A percentile compares a stretch with the other conserved stretches of the same genome.
Evolutionary conservation across 2,888 invertebrate species (phyloP).

Genomic region (Parnassius apollo): DNA sequence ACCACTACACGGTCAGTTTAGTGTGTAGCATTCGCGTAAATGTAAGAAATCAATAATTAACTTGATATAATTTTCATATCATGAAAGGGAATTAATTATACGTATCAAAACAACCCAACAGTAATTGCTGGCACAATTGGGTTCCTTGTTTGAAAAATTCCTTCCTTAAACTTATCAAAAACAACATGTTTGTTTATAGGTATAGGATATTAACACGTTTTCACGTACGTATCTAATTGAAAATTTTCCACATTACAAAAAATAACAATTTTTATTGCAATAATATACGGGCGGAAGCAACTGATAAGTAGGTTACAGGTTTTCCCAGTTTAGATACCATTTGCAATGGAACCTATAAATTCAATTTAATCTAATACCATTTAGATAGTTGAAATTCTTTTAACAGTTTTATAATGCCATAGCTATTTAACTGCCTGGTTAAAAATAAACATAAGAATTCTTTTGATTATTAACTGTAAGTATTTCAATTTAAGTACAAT

Average conservation of each 20-base stretch:
- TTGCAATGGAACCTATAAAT: constrained; percentile 16
- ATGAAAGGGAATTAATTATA: constrained; percentile 13
- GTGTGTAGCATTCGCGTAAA: background rate
- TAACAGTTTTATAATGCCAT: background rate
- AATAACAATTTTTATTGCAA: constrained; percentile 1
- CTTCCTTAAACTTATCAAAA: constrained; percentile 9
- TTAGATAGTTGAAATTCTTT: constrained; percentile 11
- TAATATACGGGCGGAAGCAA: constrained; percentile 24
- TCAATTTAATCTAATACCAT: constrained; percentile 16
- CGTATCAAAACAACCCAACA: constrained; percentile 11
- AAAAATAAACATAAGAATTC: background rate
- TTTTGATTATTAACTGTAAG: no score
- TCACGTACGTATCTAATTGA: constrained; percentile 12
- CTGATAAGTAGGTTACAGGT: constrained; percentile 21
- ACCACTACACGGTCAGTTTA: no score
- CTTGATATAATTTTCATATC: constrained; percentile 7
- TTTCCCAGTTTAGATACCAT: constrained; percentile 20
- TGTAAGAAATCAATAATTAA: constrained; percentile 5
- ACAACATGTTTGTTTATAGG: constrained; percentile 6
- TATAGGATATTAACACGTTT: constrained; percentile 9
- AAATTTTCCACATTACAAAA: constrained; percentile 13
- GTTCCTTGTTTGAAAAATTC: constrained; percentile 17
- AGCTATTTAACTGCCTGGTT: background rate
- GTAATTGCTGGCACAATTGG: constrained; percentile 12
- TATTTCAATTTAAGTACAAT: no score